phyloP scores from a whole-genome alignment of 2,888 invertebrate species.

The Lithophane semibrunnea region DNA sequence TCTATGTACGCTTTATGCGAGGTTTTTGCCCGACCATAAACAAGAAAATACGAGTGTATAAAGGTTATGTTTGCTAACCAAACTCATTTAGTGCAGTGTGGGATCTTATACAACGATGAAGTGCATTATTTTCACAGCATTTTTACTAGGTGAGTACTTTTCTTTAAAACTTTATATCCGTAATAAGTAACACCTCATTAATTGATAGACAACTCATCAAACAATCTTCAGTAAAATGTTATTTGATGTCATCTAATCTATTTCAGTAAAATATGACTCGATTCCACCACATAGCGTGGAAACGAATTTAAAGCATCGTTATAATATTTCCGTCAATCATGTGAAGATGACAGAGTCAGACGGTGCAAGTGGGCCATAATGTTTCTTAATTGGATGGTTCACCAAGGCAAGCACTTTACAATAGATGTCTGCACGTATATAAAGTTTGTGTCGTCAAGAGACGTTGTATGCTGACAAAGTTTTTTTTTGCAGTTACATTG shows the following conservation, averaged over 20 bases:
- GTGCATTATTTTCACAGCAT: slow-evolving; percentile 9
- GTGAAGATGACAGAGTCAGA: not conserved
- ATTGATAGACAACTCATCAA: not conserved
- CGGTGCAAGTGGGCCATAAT: not conserved
- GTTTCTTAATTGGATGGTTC: not conserved
- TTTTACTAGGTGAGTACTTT: slow-evolving; percentile 44
- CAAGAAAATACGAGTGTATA: slow-evolving; percentile 35
- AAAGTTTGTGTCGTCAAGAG: not conserved
- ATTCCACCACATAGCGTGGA: not conserved
- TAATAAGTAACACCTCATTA: too few relatives aligned
- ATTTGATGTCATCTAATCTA: not conserved
- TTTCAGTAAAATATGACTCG: not conserved
- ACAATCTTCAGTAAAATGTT: not conserved
- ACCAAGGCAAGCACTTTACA: not conserved
- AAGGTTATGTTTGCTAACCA: slow-evolving; percentile 11
- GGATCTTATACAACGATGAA: slow-evolving; percentile 38
- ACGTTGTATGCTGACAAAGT: not conserved
- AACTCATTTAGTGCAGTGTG: slow-evolving; percentile 28
- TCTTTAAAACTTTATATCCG: not conserved
- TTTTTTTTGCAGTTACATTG: not conserved
- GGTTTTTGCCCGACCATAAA: slow-evolving; percentile 49
- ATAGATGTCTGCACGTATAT: not conserved
- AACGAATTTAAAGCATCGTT: not conserved
- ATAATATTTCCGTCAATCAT: not conserved
- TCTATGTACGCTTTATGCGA: slow-evolving; percentile 12